Evolutionary conservation across 2,888 invertebrate species (phyloP), one percentile per base, ranked within the genome.

Genomic region (Flabesymbios commensalis): DNA sequence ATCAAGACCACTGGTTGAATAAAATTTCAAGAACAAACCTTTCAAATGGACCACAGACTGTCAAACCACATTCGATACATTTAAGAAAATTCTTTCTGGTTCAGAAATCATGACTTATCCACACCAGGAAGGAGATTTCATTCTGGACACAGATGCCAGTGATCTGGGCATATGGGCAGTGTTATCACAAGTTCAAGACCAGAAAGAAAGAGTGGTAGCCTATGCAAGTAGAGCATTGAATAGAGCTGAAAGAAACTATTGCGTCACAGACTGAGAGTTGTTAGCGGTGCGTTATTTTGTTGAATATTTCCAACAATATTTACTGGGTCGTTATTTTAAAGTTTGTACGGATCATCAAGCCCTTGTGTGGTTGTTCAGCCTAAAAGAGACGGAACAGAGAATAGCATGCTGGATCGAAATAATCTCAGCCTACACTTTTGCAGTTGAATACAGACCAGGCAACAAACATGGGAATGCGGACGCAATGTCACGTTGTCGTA

Each of bases 341-440:
- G 59, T 72, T 1, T 31, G 71, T n/a, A 68, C 71, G 24, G 72
- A 72, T 58, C 72, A 74, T 59, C 58, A 62, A 2, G 65, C 72
- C 1, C 49, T 71, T 3, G 19, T 19, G 14, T 71, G 71, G 67
- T 29, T 67, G 26, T 39, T 55, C n/a, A 54, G 42, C 29, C 51
- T 63, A 31, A 59, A 63, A 31, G 43, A 61, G 24, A 57, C 67
- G 14, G 62, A 60, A 28, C 39, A 64, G 0, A 61, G 61, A 2
- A 63, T 63, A 36, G 62, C 62, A 1, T 1, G 62, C 1, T 62
- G 57, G 62, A n/a, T 52, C 4, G 41, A 57, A 19, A n/a, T 29
- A 41, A 29, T 61, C 3, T 39, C 32, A 14, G 29, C 24, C 14
- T 57, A 42, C 24, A 36, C 51, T 5, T 57, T 61, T 57, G 41